Evolutionary conservation across 1,140 invertebrate species (phyloP).

Genomic region (Delia radicum): DNA sequence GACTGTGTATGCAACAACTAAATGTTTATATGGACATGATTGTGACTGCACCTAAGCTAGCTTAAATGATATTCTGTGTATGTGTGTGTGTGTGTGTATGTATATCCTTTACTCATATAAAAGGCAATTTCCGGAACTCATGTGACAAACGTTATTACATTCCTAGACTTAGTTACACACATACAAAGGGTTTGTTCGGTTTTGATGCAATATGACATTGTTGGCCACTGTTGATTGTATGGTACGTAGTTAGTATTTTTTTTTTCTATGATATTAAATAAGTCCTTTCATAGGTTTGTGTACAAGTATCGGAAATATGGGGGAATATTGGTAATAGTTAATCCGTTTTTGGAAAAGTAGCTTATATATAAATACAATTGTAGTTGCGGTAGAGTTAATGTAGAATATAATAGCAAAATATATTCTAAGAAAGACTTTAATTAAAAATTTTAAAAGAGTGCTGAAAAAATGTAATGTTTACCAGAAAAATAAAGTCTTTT

Average conservation of each 20-base stretch:
- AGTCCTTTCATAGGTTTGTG: neutral
- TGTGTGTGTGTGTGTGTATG: neutral
- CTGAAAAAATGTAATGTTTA: no score
- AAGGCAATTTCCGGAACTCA: conserved; percentile 15
- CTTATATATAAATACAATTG: no score
- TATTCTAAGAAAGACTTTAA: no score
- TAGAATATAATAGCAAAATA: no score
- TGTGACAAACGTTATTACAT: conserved; percentile 17
- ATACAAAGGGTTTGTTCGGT: neutral
- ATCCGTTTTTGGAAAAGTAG: neutral
- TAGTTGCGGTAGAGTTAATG: no score
- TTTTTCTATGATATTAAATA: neutral
- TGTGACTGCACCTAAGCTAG: neutral
- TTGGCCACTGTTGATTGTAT: neutral
- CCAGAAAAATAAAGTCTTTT: no score
- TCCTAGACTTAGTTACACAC: neutral
- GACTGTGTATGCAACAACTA: neutral
- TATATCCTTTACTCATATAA: neutral
- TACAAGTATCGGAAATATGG: neutral
- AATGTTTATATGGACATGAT: neutral
- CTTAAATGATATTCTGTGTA: neutral
- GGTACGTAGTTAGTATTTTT: neutral
- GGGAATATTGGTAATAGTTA: neutral
- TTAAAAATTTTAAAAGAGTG: no score
- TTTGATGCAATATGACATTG: conserved; percentile 18